A percentile compares a stretch with the other conserved stretches of the same genome.
Evolutionary conservation across 1,140 invertebrate genomes (phyloP).

Genomic region (Babylonia areolata): DNA sequence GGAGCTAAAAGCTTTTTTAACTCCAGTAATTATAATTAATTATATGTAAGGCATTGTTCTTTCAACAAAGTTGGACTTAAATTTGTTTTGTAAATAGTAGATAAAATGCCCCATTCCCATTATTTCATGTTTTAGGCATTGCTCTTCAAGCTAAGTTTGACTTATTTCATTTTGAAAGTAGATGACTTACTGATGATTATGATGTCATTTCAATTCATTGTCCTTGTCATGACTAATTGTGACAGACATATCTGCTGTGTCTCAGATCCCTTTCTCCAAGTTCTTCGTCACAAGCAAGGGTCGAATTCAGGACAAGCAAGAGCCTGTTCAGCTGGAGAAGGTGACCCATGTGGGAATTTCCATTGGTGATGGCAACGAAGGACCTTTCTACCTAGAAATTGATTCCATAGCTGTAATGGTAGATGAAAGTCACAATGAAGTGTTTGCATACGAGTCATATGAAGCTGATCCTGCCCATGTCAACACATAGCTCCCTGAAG

Average conservation of each 20-base stretch:
- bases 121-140: too few species aligned
- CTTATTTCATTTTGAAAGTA: too few species aligned
- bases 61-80: too few species aligned
- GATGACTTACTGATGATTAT: too few species aligned
- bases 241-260: neutral
- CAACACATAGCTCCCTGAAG: slow-evolving; percentile 41
- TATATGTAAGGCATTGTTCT: too few species aligned
- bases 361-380: slow-evolving; percentile 84
- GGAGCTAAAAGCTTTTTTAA: too few species aligned
- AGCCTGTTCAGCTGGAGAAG: slow-evolving; percentile 78
- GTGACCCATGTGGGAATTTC: slow-evolving; percentile 89
- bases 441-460: slow-evolving; percentile 95
- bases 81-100: too few species aligned
- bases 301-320: slow-evolving; percentile 89
- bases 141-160: too few species aligned
- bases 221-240: too few species aligned
- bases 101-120: too few species aligned
- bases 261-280: slow-evolving; percentile 95
- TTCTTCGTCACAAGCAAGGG: slow-evolving; percentile 91
- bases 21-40: too few species aligned
- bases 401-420: slow-evolving; percentile 91
- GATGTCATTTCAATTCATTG: too few species aligned
- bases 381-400: slow-evolving; percentile 93
- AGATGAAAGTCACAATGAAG: slow-evolving; percentile 86
- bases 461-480: slow-evolving; percentile 49